Evolutionary conservation across 2,113 vertebrate species (phyloP).

Genomic region (Gallinago media): DNA sequence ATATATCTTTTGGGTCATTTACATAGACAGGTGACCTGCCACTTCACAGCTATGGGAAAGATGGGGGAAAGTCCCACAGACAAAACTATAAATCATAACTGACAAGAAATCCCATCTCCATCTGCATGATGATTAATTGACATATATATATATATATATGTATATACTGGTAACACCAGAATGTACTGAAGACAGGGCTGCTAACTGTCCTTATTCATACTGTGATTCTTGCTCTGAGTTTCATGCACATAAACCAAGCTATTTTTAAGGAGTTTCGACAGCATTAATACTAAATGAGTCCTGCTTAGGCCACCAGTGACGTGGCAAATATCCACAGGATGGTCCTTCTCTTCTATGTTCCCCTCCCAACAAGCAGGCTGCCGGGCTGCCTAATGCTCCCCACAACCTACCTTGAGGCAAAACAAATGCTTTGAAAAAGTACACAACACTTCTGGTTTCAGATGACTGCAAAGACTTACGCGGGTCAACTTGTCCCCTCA

Average conservation of each 20-base stretch:
- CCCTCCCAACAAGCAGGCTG: background rate
- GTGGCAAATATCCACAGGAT: background rate
- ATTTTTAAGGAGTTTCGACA: background rate
- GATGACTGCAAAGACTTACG: background rate
- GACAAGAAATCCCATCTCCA: background rate
- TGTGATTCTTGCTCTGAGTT: background rate
- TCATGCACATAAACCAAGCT: background rate
- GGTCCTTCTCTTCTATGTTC: background rate
- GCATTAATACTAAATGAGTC: background rate
- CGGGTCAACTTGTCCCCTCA: accelerated
- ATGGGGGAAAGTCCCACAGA: background rate
- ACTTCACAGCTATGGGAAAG: background rate
- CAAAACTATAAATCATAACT: background rate
- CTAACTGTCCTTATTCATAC: too few species aligned
- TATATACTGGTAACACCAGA: background rate
- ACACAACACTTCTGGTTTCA: background rate
- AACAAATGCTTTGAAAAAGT: background rate
- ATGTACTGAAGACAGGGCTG: background rate
- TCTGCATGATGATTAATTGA: background rate
- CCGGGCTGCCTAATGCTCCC: background rate
- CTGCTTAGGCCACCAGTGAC: background rate
- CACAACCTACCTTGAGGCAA: background rate
- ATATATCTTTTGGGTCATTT: background rate
- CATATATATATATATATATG: background rate
- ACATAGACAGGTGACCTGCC: background rate